These are phyloP conservation scores for Herpailurus yagouaroundi DNA, from an alignment of 2,113 vertebrate species.

Conservation along the genomic window DNA sequence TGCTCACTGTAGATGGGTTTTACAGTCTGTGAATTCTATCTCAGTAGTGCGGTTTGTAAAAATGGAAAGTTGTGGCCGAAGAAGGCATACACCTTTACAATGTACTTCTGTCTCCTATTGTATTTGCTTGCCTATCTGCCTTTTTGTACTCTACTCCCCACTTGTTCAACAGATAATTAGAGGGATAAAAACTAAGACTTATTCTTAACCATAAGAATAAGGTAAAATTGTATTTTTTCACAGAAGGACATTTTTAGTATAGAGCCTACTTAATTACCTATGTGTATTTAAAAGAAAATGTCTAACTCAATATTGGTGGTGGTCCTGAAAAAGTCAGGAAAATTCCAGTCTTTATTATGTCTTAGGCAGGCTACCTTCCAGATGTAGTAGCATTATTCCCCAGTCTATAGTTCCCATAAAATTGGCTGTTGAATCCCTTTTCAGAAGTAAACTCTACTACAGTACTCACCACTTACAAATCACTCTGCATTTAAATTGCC, in stretches of 20 bases:
- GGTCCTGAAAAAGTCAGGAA: not conserved
- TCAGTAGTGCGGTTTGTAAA: not conserved
- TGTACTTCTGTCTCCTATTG: not conserved
- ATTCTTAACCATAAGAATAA: too few species aligned
- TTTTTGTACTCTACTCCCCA: not conserved
- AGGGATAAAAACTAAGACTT: too few species aligned
- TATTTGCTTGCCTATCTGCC: not conserved
- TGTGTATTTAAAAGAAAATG: not conserved
- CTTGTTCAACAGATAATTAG: not conserved
- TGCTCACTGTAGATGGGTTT: not conserved
- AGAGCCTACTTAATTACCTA: not conserved
- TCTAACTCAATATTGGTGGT: not conserved
- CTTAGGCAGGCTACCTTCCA: not conserved
- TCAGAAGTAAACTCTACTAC: not conserved
- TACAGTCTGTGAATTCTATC: not conserved
- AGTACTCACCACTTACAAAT: not conserved
- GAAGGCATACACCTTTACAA: not conserved
- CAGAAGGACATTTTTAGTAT: not conserved
- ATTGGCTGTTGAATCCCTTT: not conserved
- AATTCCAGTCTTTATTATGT: not conserved
- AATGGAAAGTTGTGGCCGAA: not conserved
- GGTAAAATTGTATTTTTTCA: not conserved
- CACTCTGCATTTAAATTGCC: constrained; percentile 46
- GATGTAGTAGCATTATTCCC: not conserved
- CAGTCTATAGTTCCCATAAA: not conserved